Evolutionary conservation across 1,140 invertebrate species (phyloP).

Genomic region (Sycobia sp.): DNA sequence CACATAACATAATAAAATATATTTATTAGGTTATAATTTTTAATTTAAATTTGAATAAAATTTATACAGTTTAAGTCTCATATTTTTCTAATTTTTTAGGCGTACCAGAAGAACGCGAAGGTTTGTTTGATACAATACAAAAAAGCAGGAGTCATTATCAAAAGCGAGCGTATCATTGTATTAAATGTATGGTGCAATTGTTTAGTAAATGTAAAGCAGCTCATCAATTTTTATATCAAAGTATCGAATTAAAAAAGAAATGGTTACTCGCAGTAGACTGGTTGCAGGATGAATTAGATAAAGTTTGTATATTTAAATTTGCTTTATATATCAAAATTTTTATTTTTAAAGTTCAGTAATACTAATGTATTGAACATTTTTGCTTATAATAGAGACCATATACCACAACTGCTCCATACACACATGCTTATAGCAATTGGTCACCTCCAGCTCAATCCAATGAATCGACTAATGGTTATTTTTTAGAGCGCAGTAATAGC

Average conservation of each 20-base stretch:
- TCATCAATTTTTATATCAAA: constrained; percentile 76
- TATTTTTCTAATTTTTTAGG: constrained; percentile 65
- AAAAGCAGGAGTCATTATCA: constrained; percentile 93
- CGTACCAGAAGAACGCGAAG: constrained; percentile 89
- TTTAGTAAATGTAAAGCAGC: constrained; percentile 83
- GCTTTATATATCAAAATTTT: not conserved
- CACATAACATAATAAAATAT: too few relatives aligned
- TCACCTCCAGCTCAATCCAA: constrained; percentile 93
- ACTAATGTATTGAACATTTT: constrained; percentile 32
- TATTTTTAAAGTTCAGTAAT: constrained; percentile 5
- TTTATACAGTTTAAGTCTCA: too few relatives aligned
- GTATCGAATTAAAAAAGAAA: constrained; percentile 79
- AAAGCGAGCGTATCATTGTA: constrained; percentile 95
- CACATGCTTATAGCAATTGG: constrained; percentile 89
- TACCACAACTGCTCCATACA: constrained; percentile 65
- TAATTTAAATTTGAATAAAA: too few relatives aligned
- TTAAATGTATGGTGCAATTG: constrained; percentile 91
- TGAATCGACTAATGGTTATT: constrained; percentile 94
- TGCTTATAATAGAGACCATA: constrained; percentile 63
- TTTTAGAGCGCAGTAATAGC: constrained; percentile 90
- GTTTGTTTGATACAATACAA: constrained; percentile 90
- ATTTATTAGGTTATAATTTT: too few relatives aligned
- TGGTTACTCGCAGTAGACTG: constrained; percentile 90
- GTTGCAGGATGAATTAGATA: constrained; percentile 93
- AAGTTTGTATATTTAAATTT: constrained; percentile 56